Conservation (phyloP, 2,113 vertebrate genomes). For the Genyomyrus donnyi region DNA sequence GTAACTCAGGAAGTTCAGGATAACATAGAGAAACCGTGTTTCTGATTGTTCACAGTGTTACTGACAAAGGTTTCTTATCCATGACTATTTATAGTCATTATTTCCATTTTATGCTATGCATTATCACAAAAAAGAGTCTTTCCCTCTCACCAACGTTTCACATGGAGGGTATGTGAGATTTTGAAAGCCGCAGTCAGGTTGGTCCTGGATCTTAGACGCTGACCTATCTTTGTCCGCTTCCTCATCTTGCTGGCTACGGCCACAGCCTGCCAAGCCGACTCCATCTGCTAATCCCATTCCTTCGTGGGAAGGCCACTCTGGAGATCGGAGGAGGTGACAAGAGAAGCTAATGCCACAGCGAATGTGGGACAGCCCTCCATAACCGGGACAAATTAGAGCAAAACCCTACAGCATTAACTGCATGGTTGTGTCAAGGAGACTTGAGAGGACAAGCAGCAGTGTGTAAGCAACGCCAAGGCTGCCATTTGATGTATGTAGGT, state of each 20-base stretch:
- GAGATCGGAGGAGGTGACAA: not conserved
- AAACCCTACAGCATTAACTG: not conserved
- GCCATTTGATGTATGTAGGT: not conserved
- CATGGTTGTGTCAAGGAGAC: not conserved
- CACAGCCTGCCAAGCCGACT: not conserved
- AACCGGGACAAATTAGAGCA: not conserved
- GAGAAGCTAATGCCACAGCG: not conserved
- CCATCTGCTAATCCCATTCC: not conserved
- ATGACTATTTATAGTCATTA: not conserved
- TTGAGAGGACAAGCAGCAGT: not conserved
- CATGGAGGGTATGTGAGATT: not conserved
- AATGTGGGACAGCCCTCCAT: not conserved
- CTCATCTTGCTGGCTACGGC: not conserved
- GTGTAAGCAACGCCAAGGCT: not conserved
- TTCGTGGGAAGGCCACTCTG: not conserved
- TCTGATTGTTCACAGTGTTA: not conserved
- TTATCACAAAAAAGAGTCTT: not conserved
- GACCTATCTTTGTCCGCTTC: not conserved
- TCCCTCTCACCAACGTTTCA: not conserved
- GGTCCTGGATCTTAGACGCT: not conserved
- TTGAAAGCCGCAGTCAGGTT: not conserved
- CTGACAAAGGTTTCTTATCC: not conserved
- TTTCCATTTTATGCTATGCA: not conserved
- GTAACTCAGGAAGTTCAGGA: not conserved
- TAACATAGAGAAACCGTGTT: not conserved